phyloP scores from a whole-genome alignment of 2,113 vertebrate genomes.

The Podiceps cristatus region DNA sequence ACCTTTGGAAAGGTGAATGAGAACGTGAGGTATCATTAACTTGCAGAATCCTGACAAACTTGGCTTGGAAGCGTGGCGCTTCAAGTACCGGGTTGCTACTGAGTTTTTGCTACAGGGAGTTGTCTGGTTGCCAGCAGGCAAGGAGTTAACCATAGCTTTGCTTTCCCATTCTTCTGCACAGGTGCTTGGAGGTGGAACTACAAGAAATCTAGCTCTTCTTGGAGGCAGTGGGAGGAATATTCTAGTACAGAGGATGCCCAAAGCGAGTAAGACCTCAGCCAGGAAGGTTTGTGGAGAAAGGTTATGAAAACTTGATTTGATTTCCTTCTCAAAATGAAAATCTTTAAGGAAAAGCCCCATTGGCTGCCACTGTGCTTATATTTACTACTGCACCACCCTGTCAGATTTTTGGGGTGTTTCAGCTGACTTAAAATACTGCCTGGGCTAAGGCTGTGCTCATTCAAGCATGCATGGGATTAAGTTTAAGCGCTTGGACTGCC shows the following conservation, averaged over 20 bases:
- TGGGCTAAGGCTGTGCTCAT: background rate
- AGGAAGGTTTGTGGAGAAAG: background rate
- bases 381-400: background rate
- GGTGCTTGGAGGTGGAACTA: background rate
- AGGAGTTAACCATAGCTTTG: conserved; percentile 12
- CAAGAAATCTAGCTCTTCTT: background rate
- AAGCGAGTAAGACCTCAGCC: background rate
- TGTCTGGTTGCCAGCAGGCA: background rate
- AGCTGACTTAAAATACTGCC: background rate
- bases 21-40: fast-evolving
- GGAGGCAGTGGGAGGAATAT: background rate
- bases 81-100: background rate
- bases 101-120: background rate
- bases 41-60: background rate
- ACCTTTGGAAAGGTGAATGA: background rate
- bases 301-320: background rate
- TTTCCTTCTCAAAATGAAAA: background rate
- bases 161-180: background rate
- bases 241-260: background rate
- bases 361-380: background rate
- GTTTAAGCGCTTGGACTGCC: background rate
- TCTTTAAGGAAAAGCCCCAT: background rate
- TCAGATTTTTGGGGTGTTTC: background rate
- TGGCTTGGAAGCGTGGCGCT: background rate
- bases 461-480: background rate